Base-by-base conservation (phyloP, 2,113 vertebrate genomes). In the Hemichromis elongatus region DNA sequence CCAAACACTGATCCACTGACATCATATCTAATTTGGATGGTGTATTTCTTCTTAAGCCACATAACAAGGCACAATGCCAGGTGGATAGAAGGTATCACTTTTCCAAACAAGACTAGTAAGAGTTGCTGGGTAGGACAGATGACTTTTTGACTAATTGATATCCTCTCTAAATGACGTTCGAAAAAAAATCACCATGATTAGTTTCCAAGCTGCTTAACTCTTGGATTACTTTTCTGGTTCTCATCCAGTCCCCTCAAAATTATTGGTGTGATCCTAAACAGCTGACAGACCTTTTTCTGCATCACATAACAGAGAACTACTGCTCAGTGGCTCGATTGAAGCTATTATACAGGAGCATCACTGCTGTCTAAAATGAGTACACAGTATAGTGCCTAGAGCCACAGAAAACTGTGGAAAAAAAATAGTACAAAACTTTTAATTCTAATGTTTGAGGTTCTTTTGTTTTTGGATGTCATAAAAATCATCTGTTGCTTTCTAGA, bases 1-100 rank as follows among this genome's bases (percentile, higher is more conserved):
- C 81, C 84, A 94, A 92, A 90, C 86, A 86, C 75, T 77, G 57
- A 82, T 21, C 33, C 75, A 80, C 52, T 94, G 93, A 93, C 91
- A 88, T 90, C 88, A 93, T 82, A 14, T 54, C 90, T 92, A 92
- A 90, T 89, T 93, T 52, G 80, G 82, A 90, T 68, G 1, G 7
- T 40, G 30, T 82, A 73, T 89, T 87, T 82, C 40, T 88, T 77
- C 63, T 59, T 81, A 81, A 85, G 82, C 86, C 73, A 45, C 52
- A 84, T 85, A 59, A 79, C 21, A 66, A 86, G 84, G 78, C 86
- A 79, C 77, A 21, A 14, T 85, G 89, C 88, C 81, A 88, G 80
- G 56, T 77, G 70, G 77, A 86, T 9, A 18, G 56, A 61, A 81
- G 52, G 28, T 81, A 45, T 84, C 54, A 37, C 30, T 53, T 81